A percentile compares a stretch with the other conserved stretches of the same genome.
These are phyloP conservation scores for Asbolus verrucosus DNA, from an alignment of 1,140 invertebrate genomes.

Conservation along the genomic window DNA sequence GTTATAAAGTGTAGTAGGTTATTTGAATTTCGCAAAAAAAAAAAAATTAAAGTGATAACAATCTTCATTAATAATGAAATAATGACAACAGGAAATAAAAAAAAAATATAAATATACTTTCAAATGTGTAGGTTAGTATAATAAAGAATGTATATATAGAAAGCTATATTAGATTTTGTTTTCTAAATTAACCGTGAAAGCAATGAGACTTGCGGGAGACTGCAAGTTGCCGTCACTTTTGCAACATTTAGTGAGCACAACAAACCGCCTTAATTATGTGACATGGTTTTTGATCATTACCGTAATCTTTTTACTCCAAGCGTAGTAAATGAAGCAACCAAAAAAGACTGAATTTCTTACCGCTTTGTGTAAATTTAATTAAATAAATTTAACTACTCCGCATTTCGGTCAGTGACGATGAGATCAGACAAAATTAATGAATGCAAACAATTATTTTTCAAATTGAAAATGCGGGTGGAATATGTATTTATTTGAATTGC, in stretches of 20 bases:
- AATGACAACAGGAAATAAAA: no score
- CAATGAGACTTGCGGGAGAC: background rate
- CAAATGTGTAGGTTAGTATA: background rate
- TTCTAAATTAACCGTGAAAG: background rate
- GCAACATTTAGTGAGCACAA: background rate
- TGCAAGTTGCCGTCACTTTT: background rate
- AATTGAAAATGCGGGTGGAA: slow-evolving; percentile 6
- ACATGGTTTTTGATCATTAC: background rate
- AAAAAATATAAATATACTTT: no score
- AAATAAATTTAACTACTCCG: background rate
- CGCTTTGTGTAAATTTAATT: no score
- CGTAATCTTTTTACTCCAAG: no score
- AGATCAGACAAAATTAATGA: background rate
- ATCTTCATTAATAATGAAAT: no score
- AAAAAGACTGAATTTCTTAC: no score
- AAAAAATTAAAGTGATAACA: no score
- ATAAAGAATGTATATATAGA: background rate
- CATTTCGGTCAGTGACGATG: background rate
- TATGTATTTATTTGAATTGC: background rate
- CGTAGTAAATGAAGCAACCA: no score
- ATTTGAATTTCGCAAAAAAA: no score
- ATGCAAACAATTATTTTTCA: slow-evolving; percentile 9
- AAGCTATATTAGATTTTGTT: background rate
- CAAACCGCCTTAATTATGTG: background rate
- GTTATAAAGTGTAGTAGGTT: no score